Evolutionary conservation across 2,797 vertebrate species (phyloP).

Genomic region (Sebastes cheni): DNA sequence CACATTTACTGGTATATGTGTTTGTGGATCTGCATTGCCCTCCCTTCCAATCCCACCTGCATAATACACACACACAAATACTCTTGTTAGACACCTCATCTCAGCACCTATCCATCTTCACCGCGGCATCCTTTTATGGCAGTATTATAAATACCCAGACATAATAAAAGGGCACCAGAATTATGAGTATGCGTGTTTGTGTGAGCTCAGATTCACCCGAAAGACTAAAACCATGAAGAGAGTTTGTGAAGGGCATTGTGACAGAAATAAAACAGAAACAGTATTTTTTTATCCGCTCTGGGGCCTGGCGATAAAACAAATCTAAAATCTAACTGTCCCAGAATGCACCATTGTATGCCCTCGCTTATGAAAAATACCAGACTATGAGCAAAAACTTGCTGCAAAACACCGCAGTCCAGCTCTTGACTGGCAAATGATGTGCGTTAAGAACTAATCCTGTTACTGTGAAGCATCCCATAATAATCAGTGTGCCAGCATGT

Average conservation of each 20-base stretch:
- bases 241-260: conserved; percentile 39
- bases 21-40: not conserved
- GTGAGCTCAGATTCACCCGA: not conserved
- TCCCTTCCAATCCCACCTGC: not conserved
- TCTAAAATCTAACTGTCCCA: conserved; percentile 17
- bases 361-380: not conserved
- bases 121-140: not conserved
- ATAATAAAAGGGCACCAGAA: not conserved
- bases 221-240: not conserved
- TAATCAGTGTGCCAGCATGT: conserved; percentile 47
- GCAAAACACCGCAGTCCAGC: not conserved
- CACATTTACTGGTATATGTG: not conserved
- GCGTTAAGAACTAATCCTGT: conserved; percentile 51
- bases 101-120: not conserved
- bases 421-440: conserved; percentile 16
- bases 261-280: conserved; percentile 10
- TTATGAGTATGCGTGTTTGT: not conserved
- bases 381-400: conserved; percentile 2
- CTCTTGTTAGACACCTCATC: not conserved
- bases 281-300: conserved; percentile 21
- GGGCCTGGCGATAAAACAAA: conserved; percentile 11
- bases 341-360: conserved; percentile 5
- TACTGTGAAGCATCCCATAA: conserved; percentile 59
- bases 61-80: not conserved
- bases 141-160: not conserved